Conservation (phyloP, 2,888 invertebrate genomes). For the Globia sparganii region DNA sequence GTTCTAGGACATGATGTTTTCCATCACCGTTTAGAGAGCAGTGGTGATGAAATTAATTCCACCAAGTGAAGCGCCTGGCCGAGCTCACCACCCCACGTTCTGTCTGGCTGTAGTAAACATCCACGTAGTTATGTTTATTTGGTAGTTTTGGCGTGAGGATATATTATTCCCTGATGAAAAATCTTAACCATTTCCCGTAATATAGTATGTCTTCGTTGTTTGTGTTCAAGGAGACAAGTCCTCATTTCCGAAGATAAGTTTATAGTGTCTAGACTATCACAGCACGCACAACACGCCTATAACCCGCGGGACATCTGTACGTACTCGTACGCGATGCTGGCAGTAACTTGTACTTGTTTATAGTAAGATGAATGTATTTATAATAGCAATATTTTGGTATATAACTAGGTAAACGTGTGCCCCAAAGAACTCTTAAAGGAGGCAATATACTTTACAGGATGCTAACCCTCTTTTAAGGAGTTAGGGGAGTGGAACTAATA, state of each 20-base stretch:
- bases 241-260: slow-evolving; percentile 12
- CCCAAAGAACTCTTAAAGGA: neutral
- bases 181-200: too few relatives aligned
- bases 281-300: neutral
- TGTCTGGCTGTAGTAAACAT: neutral
- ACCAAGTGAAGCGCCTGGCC: neutral
- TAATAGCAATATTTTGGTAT: neutral
- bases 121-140: neutral
- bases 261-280: slow-evolving; percentile 50
- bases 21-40: neutral
- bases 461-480: slow-evolving; percentile 20
- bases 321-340: neutral
- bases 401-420: slow-evolving; percentile 11
- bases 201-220: slow-evolving; percentile 10
- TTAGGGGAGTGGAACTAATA: slow-evolving; percentile 20
- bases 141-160: neutral
- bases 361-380: neutral
- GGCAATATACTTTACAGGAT: slow-evolving; percentile 6
- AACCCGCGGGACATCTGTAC: neutral
- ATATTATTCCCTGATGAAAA: too few relatives aligned
- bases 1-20: neutral
- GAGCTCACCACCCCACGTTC: neutral
- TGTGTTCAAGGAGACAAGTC: slow-evolving; percentile 28
- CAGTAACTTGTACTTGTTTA: slow-evolving; percentile 10
- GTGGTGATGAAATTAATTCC: neutral